Conservation (phyloP, 1,140 invertebrate species). For the Drosophila simulans region DNA sequence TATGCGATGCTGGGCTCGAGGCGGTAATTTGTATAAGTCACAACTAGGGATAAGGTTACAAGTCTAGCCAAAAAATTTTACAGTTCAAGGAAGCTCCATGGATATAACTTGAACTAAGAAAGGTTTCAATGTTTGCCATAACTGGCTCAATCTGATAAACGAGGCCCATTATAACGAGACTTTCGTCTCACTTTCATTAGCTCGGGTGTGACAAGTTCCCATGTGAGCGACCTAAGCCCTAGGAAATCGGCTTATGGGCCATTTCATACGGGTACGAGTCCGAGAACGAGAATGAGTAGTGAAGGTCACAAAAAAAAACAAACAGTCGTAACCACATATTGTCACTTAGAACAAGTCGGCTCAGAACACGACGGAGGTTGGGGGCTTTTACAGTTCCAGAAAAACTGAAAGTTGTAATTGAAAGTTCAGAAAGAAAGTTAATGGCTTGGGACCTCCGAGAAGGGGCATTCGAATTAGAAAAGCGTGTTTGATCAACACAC, state of each 20-base stretch:
- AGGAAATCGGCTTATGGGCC: conserved; percentile 33
- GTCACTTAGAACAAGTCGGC: conserved; percentile 49
- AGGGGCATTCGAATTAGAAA: conserved; percentile 60
- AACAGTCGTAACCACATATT: conserved; percentile 23
- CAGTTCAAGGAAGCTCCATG: background rate
- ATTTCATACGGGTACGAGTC: conserved; percentile 1
- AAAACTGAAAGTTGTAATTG: conserved; percentile 79
- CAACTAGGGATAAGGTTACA: background rate
- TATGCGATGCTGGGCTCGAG: background rate
- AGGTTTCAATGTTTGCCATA: background rate
- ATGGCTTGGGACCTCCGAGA: conserved; percentile 35
- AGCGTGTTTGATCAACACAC: conserved; percentile 49
- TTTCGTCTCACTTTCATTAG: conserved; percentile 20
- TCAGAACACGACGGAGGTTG: conserved; percentile 4
- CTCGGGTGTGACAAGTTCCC: conserved; percentile 15
- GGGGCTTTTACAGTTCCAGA: conserved; percentile 19
- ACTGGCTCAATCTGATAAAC: background rate
- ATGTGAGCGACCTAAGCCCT: conserved; percentile 14
- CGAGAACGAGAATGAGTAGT: background rate
- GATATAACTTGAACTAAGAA: no score
- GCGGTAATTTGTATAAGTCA: conserved; percentile 1
- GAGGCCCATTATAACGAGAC: background rate
- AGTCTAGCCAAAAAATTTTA: background rate
- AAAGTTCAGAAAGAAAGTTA: conserved; percentile 75
- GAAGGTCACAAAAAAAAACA: conserved; percentile 45